Conservation (phyloP, 2,113 vertebrate genomes). For the Ifrita kowaldi region DNA sequence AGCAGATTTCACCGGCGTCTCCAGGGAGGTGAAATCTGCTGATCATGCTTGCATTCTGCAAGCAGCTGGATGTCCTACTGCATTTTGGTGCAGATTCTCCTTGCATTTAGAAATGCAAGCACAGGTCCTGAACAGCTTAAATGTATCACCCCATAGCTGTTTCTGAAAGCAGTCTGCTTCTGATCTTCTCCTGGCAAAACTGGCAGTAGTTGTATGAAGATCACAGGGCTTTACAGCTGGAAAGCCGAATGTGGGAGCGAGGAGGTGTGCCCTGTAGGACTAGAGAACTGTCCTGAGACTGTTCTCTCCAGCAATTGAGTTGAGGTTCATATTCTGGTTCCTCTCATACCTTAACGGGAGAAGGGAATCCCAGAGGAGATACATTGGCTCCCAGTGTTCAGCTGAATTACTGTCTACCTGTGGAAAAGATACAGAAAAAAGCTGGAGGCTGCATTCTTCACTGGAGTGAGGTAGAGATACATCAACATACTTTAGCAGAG, state of each 20-base stretch:
- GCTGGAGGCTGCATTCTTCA: conserved; percentile 22
- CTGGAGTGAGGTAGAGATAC: conserved; percentile 1
- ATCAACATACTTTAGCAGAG: neutral
- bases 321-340: neutral
- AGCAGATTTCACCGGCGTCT: neutral
- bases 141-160: neutral
- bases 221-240: neutral
- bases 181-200: conserved; percentile 20
- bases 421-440: neutral
- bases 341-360: neutral
- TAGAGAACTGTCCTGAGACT: neutral
- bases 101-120: neutral
- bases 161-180: neutral
- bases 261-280: neutral
- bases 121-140: neutral
- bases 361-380: neutral
- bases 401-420: neutral
- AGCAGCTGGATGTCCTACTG: neutral
- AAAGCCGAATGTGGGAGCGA: neutral
- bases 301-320: neutral
- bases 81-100: conserved; percentile 6
- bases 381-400: neutral
- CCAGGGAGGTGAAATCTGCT: neutral
- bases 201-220: neutral
- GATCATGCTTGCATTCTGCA: neutral